A percentile compares a stretch with the other conserved stretches of the same genome.
Conservation (phyloP, 1,140 invertebrate species). For the Drosophila willistoni region DNA sequence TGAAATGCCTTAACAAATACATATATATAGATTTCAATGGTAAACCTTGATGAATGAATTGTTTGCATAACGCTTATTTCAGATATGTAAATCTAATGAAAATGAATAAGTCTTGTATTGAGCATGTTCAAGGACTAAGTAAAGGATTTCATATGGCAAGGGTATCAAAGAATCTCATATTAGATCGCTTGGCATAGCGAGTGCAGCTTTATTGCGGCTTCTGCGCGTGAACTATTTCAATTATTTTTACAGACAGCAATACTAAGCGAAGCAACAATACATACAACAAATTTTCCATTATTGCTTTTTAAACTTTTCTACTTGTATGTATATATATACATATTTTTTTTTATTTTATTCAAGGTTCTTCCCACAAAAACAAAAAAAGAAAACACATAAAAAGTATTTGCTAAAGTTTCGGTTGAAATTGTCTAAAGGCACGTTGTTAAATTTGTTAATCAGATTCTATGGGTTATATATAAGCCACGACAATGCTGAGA, state of each 20-base stretch:
- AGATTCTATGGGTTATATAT: constrained; percentile 60
- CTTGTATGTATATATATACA: constrained; percentile 10
- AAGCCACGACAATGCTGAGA: constrained; percentile 37
- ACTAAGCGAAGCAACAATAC: constrained; percentile 3
- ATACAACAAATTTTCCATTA: constrained; percentile 12
- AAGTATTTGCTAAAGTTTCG: constrained; percentile 17
- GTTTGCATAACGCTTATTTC: no score
- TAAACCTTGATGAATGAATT: no score
- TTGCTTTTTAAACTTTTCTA: neutral
- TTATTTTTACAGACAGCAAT: constrained; percentile 41
- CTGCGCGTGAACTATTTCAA: constrained; percentile 51
- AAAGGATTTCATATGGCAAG: neutral
- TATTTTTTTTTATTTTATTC: constrained; percentile 22
- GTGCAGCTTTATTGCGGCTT: constrained; percentile 35
- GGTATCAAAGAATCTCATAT: neutral
- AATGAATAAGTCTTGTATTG: no score
- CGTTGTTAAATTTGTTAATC: constrained; percentile 46
- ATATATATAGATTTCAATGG: no score
- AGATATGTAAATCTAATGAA: no score
- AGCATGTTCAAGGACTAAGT: no score
- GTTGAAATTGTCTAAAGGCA: constrained; percentile 46
- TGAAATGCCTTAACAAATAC: no score
- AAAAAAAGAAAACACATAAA: neutral
- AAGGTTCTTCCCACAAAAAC: constrained; percentile 49
- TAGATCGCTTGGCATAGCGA: neutral